phyloP scores from a whole-genome alignment of 2,888 invertebrate species.

The Crioceris asparagi region DNA sequence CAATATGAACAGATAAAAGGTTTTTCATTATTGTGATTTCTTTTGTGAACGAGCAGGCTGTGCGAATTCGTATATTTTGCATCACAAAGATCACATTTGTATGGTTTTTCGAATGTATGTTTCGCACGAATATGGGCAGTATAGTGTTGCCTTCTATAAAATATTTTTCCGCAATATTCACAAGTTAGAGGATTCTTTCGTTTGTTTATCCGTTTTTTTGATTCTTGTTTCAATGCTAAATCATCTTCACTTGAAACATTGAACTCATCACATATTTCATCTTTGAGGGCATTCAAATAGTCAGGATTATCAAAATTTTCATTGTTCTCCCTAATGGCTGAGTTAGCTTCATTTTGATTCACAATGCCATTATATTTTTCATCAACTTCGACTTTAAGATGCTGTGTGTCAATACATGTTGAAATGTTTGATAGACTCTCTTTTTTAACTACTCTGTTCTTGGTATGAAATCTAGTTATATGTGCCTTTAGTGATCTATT shows the following conservation, averaged over 20 bases:
- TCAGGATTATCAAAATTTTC: conserved; percentile 5
- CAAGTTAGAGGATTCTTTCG: conserved; percentile 21
- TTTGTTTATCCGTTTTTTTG: conserved; percentile 13
- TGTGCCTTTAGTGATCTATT: conserved; percentile 21
- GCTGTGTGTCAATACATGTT: conserved; percentile 5
- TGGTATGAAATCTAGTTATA: conserved; percentile 20
- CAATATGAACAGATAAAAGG: conserved; percentile 24
- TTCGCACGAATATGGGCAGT: conserved; percentile 24
- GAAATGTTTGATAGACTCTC: no score
- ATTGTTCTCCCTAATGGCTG: not conserved
- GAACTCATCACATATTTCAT: conserved; percentile 6
- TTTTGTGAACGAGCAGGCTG: conserved; percentile 23
- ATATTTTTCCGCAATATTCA: conserved; percentile 25
- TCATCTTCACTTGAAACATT: conserved; percentile 4
- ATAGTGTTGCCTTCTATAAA: conserved; percentile 24
- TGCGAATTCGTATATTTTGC: conserved; percentile 24
- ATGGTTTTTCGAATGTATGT: conserved; percentile 27
- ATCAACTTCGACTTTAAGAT: not conserved
- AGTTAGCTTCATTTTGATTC: not conserved
- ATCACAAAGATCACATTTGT: conserved; percentile 24
- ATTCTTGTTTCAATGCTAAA: not conserved
- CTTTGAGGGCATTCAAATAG: conserved; percentile 8
- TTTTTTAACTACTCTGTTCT: no score
- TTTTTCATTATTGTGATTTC: conserved; percentile 24
- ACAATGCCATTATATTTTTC: conserved; percentile 5